These are phyloP conservation scores for Eledona agricola DNA, from an alignment of 2,888 invertebrate genomes.

Conservation along the genomic window DNA sequence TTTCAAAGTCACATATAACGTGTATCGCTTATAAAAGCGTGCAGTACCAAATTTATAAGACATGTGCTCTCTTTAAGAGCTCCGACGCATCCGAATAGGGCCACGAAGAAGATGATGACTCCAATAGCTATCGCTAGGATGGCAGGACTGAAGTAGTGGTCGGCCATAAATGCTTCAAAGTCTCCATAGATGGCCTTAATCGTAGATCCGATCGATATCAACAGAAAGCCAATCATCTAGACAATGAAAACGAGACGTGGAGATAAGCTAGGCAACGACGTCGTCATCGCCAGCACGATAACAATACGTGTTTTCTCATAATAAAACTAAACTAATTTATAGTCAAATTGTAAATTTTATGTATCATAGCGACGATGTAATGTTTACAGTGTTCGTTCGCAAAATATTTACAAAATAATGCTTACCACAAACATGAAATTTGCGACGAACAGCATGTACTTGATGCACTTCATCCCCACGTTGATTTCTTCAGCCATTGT, in stretches of 20 bases:
- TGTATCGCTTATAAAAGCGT: too few relatives aligned
- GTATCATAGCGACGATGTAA: too few relatives aligned
- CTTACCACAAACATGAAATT: slow-evolving; percentile 74
- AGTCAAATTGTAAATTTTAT: neutral
- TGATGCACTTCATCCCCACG: slow-evolving; percentile 71
- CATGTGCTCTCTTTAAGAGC: slow-evolving; percentile 82
- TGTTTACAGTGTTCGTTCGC: too few relatives aligned
- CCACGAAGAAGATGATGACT: slow-evolving; percentile 75
- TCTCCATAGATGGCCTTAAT: slow-evolving; percentile 67
- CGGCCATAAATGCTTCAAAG: slow-evolving; percentile 69
- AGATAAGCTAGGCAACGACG: slow-evolving; percentile 24
- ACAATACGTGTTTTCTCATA: too few relatives aligned
- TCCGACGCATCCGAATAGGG: slow-evolving; percentile 85
- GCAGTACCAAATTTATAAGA: slow-evolving; percentile 72
- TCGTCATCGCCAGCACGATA: neutral
- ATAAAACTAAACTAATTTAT: slow-evolving; percentile 1
- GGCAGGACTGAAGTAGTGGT: slow-evolving; percentile 76
- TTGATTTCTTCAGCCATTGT: slow-evolving; percentile 62
- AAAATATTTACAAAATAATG: slow-evolving; percentile 47
- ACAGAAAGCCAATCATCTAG: slow-evolving; percentile 73
- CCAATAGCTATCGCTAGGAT: slow-evolving; percentile 80
- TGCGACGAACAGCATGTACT: slow-evolving; percentile 73
- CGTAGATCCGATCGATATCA: slow-evolving; percentile 73
- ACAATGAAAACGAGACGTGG: slow-evolving; percentile 25
- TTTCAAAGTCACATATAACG: too few relatives aligned